Evolutionary conservation across 1,140 invertebrate genomes (phyloP), one percentile per base, ranked within the genome.

Genomic region (Dreissena polymorpha): DNA sequence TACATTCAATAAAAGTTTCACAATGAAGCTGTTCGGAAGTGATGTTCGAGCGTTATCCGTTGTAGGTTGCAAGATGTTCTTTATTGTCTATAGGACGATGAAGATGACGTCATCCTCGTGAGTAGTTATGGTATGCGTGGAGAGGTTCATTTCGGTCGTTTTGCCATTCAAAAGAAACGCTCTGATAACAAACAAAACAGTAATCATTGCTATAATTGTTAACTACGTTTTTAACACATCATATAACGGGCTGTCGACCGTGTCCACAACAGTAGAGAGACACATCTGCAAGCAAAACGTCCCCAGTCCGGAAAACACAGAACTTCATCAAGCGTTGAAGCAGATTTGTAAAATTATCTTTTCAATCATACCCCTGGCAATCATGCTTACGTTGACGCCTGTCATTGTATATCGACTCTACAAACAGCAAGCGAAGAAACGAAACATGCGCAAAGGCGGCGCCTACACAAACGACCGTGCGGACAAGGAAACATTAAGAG

Each of bases 51-150:
- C 86, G 10, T 7, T 85, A 16, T 83, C 79, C 6, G 49, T 68
- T 29, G 16, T 84, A 0, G 69, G 72, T 8, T 87, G 86, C 64
- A 81, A 84, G 21, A 23, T 75, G 10, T 88, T 86, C 70, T 88
- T 84, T 75, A 79, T 74, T 50, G 55, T 84, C n/a, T 87, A 55
- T 49, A 73, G 72, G 14, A 86, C 84, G 0, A 72, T 73, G 12
- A 88, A 88, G 64, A 84, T 87, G 86, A 74, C 86, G 23, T 88
- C 87, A 51, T 85, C 87, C 21, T 88, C 86, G 84, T 74, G 87
- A 10, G 81, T 88, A 10, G 76, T 87, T 16, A 72, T 84, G 25
- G 53, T 88, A 27, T 77, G 83, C 63, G 63, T 88, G n/a, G n/a
- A n/a, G n/a, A n/a, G n/a, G n/a, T n/a, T n/a, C n/a, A n/a, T n/a